Evolutionary conservation across 2,888 invertebrate species (phyloP), one percentile per base, ranked within the genome.

Genomic region (Drosophila cracens): DNA sequence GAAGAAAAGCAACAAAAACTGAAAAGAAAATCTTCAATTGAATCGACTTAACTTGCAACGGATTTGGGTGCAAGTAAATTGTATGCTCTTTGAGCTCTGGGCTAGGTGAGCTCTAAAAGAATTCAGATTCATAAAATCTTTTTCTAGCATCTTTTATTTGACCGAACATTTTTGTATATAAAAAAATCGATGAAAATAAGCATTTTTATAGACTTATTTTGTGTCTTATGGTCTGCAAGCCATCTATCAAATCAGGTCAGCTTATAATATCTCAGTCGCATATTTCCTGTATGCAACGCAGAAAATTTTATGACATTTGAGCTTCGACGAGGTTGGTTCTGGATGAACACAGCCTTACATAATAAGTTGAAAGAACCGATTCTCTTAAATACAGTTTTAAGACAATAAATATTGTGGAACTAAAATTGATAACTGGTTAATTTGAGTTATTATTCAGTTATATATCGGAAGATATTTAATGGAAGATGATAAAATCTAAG

Each of bases 11-110:
- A 29, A 34, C 6, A 29, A 33, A 27, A 53, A 43, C 27, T n/a
- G 27, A n/a, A 31, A 34, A 21, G 46, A 71, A 58, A 40, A 56
- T 64, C 63, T 65, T 76, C 71, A 76, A 76, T 78, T 74, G 63
- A 66, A 46, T 40, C 38, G 29, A n/a, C 56, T 54, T 36, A 36
- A 36, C 36, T 62, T 62, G 46, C 59, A 38, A 18, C 43, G 36
- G 49, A 49, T 70, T 70, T 60, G 43, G 53, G n/a, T 33, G 71
- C 70, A 59, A 53, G 60, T 70, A 31, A 43, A 21, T 57, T 31
- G 2, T 16, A 40, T 29, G 40, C 38, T 56, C n/a, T 38, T 56
- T 57, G 57, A 43, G 57, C 31, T 43, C 21, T 31, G 1, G 16
- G 31, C 57, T 11, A 57, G 57, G 31, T 43, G 10, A 2, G 43